These are phyloP conservation scores for Drosophila pseudoananassae DNA, from an alignment of 1,140 invertebrate genomes.

Conservation along the genomic window DNA sequence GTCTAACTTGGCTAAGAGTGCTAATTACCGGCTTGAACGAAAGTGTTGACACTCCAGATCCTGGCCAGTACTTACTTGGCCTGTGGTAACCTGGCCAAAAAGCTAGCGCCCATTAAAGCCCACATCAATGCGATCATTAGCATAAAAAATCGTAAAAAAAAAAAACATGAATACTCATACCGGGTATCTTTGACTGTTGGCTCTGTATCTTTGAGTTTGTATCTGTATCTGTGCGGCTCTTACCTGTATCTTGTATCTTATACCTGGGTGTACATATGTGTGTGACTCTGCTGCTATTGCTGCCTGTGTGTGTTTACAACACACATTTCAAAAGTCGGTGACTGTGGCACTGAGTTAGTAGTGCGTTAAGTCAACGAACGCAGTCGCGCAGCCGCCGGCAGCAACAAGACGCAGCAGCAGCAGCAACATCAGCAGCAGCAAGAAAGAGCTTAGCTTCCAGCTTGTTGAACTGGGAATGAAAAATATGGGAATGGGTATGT, in stretches of 20 bases:
- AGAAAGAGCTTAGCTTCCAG: slow-evolving; percentile 37
- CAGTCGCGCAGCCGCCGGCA: slow-evolving; percentile 69
- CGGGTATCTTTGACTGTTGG: slow-evolving; percentile 6
- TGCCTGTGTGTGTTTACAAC: slow-evolving; percentile 62
- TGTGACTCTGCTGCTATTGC: slow-evolving; percentile 9
- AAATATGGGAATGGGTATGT: slow-evolving; percentile 4
- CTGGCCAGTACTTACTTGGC: not conserved
- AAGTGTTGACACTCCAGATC: slow-evolving; percentile 15
- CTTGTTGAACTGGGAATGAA: slow-evolving; percentile 17
- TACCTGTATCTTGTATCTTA: slow-evolving; percentile 9
- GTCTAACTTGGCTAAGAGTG: not conserved
- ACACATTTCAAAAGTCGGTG: slow-evolving; percentile 83
- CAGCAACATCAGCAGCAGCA: slow-evolving; percentile 3
- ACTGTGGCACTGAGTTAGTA: slow-evolving; percentile 79
- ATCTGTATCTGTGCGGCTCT: slow-evolving; percentile 16
- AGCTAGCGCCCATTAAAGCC: slow-evolving; percentile 26
- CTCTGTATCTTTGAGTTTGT: slow-evolving; percentile 10
- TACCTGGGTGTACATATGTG: slow-evolving; percentile 8
- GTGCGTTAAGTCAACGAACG: slow-evolving; percentile 83
- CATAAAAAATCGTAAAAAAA: slow-evolving; percentile 80
- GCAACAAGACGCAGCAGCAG: slow-evolving; percentile 31
- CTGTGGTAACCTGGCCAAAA: slow-evolving; percentile 37
- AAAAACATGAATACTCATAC: slow-evolving; percentile 35
- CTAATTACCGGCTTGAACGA: slow-evolving; percentile 16
- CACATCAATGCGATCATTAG: slow-evolving; percentile 69